phyloP scores from a whole-genome alignment of 2,888 invertebrate species.

The Tachina fera region DNA sequence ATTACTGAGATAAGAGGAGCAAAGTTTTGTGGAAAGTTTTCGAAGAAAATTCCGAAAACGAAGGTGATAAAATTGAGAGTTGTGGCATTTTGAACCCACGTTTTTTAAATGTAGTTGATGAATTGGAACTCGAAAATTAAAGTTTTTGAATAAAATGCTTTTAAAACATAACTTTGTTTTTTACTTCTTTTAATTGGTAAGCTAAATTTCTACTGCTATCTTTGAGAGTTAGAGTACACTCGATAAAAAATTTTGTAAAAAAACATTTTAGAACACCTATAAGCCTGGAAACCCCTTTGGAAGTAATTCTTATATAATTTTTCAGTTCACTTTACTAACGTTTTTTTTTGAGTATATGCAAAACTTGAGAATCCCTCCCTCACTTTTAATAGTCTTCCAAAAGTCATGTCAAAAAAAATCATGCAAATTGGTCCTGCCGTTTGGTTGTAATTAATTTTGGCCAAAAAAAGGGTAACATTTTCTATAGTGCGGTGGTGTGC shows the following conservation, averaged over 20 bases:
- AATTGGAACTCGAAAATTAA: conserved; percentile 4
- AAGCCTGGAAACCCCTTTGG: neutral
- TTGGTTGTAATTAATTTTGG: neutral
- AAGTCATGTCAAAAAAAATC: too few relatives aligned
- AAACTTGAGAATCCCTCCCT: neutral
- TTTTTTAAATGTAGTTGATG: conserved; percentile 16
- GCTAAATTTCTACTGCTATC: too few relatives aligned
- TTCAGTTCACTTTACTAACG: neutral
- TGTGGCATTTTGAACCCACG: conserved; percentile 6
- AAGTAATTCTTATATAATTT: conserved; percentile 5
- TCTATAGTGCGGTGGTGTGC: neutral
- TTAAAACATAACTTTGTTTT: neutral
- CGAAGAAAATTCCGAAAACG: too few relatives aligned
- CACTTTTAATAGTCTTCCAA: too few relatives aligned
- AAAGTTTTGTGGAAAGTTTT: too few relatives aligned
- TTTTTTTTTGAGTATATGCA: neutral
- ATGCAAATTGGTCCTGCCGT: too few relatives aligned
- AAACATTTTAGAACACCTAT: neutral
- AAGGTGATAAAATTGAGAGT: neutral
- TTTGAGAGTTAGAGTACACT: too few relatives aligned
- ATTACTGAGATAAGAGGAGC: too few relatives aligned
- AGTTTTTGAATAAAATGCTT: conserved; percentile 1
- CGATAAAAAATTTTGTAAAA: neutral
- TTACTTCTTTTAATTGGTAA: neutral
- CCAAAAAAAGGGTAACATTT: neutral